A percentile compares a stretch with the other conserved stretches of the same genome.
These are phyloP conservation scores for Antechinus flavipes DNA, from an alignment of 2,113 vertebrate species.

Conservation along the genomic window DNA sequence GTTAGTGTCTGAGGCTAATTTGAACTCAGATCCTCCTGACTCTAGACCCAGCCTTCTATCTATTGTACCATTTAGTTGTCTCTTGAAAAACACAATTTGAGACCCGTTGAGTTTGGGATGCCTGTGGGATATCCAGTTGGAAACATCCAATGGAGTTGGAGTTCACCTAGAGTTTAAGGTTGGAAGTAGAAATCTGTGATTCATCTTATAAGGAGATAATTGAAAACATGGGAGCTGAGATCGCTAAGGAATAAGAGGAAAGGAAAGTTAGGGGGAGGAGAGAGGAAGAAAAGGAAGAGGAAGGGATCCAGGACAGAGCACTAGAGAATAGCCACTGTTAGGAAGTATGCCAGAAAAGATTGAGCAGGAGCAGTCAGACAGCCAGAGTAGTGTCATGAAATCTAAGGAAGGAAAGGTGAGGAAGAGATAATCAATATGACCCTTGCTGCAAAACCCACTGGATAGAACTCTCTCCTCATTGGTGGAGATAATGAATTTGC, in stretches of 20 bases:
- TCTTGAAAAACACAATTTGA: neutral
- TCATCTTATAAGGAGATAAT: neutral
- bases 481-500: neutral
- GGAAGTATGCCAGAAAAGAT: neutral
- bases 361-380: neutral
- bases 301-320: neutral
- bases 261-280: neutral
- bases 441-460: neutral
- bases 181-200: neutral
- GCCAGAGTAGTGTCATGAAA: neutral
- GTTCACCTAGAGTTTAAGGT: neutral
- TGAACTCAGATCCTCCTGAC: neutral
- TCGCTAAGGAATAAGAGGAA: neutral
- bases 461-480: neutral
- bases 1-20: neutral
- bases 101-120: neutral
- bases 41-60: neutral
- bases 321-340: neutral
- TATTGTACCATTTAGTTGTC: neutral
- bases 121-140: neutral
- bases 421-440: neutral
- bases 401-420: neutral
- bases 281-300: neutral
- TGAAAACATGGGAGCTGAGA: neutral
- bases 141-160: neutral